Percentiles rank a stretch among this genome's conserved stretches.
Evolutionary conservation across 2,888 invertebrate genomes (phyloP).

Genomic region (Lapara coniferarum): DNA sequence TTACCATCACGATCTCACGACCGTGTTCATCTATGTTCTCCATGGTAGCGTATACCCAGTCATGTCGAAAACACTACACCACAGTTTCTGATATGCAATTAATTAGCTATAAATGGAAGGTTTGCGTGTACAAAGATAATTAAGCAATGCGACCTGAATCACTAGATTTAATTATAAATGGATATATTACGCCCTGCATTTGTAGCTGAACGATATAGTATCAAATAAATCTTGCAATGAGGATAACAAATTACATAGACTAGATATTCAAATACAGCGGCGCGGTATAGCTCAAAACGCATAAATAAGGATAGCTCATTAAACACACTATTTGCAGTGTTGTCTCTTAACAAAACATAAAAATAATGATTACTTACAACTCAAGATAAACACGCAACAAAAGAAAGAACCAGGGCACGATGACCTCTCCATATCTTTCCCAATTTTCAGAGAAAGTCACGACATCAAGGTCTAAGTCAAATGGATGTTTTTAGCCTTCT

Average conservation of each 20-base stretch:
- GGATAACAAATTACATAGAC: not conserved
- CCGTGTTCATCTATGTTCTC: too few species aligned
- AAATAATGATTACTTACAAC: not conserved
- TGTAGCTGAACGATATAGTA: not conserved
- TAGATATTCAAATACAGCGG: too few species aligned
- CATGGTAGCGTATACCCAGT: too few species aligned
- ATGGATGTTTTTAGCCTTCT: not conserved
- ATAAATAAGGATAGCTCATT: conserved; percentile 16
- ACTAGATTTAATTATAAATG: too few species aligned
- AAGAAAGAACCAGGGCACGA: conserved; percentile 17
- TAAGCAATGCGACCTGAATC: too few species aligned
- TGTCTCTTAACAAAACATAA: conserved; percentile 19
- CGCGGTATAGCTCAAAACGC: not conserved
- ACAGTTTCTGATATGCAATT: too few species aligned
- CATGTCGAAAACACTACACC: too few species aligned
- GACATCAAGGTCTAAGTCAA: conserved; percentile 19
- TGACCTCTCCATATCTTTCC: conserved; percentile 5
- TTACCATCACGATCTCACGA: too few species aligned
- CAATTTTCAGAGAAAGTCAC: conserved; percentile 14
- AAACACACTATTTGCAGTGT: not conserved
- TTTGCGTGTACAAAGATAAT: too few species aligned
- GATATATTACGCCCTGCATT: too few species aligned
- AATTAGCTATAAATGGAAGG: too few species aligned
- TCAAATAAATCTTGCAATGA: not conserved
- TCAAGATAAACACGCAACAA: conserved; percentile 9